These are phyloP conservation scores for Myrmecobius fasciatus DNA, from an alignment of 2,113 vertebrate genomes.

Conservation along the genomic window DNA sequence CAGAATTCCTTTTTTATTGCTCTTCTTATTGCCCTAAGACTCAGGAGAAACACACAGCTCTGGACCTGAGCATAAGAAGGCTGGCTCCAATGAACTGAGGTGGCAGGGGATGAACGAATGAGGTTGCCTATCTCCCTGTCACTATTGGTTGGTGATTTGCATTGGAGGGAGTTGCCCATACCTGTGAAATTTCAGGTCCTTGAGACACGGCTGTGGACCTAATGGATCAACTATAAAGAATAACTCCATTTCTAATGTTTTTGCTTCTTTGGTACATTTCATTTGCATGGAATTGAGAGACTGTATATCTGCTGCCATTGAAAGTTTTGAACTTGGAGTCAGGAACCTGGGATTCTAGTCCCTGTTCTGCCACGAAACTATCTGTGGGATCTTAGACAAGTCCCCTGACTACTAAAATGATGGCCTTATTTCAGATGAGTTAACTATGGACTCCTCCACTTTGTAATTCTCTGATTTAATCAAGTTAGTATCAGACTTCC, in stretches of 20 bases:
- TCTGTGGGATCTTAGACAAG: background rate
- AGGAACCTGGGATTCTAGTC: constrained; percentile 11
- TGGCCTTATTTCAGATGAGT: constrained; percentile 20
- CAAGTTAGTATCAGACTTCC: constrained; percentile 41
- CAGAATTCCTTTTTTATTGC: background rate
- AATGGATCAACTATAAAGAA: background rate
- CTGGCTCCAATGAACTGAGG: no score
- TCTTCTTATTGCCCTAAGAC: background rate
- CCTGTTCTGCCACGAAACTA: constrained; percentile 23
- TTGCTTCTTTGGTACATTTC: background rate
- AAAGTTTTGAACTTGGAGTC: background rate
- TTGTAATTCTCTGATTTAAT: constrained; percentile 23
- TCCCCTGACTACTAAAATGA: background rate
- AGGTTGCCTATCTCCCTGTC: background rate
- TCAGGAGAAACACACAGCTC: background rate
- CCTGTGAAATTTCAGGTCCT: background rate
- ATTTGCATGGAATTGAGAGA: background rate
- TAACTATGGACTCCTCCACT: constrained; percentile 15
- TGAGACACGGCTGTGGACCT: background rate
- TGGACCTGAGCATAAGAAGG: background rate
- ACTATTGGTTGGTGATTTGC: background rate
- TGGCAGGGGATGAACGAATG: background rate
- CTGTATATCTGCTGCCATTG: background rate
- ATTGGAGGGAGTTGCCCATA: background rate
- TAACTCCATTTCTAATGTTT: background rate